A percentile compares a stretch with the other conserved stretches of the same genome.
Conservation (phyloP, 2,797 vertebrate genomes). For the Rhinichthys osculus region DNA sequence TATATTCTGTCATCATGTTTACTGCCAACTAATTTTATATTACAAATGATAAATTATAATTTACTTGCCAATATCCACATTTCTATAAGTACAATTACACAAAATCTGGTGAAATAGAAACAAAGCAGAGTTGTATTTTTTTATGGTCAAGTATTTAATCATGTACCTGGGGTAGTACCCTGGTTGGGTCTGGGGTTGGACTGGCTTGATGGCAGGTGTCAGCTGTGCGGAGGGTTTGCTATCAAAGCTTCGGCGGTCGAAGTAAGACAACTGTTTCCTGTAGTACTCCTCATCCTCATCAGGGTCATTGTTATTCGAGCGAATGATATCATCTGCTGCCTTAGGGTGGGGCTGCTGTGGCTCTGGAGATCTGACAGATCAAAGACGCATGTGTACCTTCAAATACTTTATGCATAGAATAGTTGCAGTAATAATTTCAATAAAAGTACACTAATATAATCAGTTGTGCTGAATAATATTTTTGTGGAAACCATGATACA, state of each 20-base stretch:
- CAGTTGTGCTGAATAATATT: not conserved
- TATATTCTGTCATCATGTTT: not conserved
- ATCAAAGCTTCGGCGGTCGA: constrained; percentile 88
- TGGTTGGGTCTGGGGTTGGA: constrained; percentile 81
- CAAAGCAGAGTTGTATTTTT: not conserved
- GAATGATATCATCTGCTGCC: constrained; percentile 88
- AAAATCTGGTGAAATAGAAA: not conserved
- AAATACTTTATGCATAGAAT: not conserved
- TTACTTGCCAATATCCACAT: not conserved
- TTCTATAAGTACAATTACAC: not conserved
- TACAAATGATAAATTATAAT: not conserved
- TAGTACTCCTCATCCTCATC: constrained; percentile 98
- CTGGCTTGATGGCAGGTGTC: constrained; percentile 66
- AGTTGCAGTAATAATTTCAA: not conserved
- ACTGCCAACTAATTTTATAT: not conserved
- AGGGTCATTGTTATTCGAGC: constrained; percentile 92
- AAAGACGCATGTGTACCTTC: not conserved
- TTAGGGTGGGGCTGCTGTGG: constrained; percentile 89
- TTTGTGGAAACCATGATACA: not conserved
- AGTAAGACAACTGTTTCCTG: constrained; percentile 95
- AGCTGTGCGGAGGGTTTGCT: constrained; percentile 79
- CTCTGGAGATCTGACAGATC: constrained; percentile 84
- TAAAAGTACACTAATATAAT: not conserved
- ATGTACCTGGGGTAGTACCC: constrained; percentile 86
- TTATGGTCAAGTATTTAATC: not conserved